These are phyloP conservation scores for Sturmia bella DNA, from an alignment of 2,888 invertebrate genomes.

Conservation along the genomic window DNA sequence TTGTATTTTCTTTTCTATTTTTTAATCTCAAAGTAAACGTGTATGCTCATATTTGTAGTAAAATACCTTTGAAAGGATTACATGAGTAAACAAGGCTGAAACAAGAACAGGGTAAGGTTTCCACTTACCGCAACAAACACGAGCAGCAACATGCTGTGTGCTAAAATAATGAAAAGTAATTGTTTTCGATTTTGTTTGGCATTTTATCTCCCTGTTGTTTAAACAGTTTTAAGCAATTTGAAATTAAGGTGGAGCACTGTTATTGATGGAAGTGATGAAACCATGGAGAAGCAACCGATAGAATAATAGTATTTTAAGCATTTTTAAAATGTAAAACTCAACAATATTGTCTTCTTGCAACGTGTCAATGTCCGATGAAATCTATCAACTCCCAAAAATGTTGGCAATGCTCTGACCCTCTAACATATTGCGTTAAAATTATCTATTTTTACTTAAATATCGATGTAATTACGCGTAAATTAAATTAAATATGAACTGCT, in stretches of 20 bases:
- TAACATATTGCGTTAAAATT: too few relatives aligned
- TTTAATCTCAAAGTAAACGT: conserved; percentile 14
- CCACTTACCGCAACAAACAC: conserved; percentile 1
- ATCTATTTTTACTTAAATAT: too few relatives aligned
- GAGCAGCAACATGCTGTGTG: conserved; percentile 21
- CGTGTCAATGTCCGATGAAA: too few relatives aligned
- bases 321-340: too few relatives aligned
- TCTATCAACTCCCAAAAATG: too few relatives aligned
- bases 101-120: conserved; percentile 32
- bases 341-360: too few relatives aligned
- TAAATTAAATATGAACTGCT: too few relatives aligned
- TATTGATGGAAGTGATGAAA: background rate
- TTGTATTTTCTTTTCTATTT: background rate
- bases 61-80: conserved; percentile 24
- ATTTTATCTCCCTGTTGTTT: conserved; percentile 12
- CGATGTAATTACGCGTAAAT: too few relatives aligned
- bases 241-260: conserved; percentile 40
- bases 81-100: conserved; percentile 19
- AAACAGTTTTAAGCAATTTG: conserved; percentile 9
- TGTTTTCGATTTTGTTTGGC: conserved; percentile 30
- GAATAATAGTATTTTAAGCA: too few relatives aligned
- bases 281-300: too few relatives aligned
- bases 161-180: conserved; percentile 11
- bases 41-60: conserved; percentile 2
- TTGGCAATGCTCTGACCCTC: too few relatives aligned